Percentiles rank a stretch among this genome's conserved stretches.
These are phyloP conservation scores for Dryoscopus gambensis DNA, from an alignment of 2,113 vertebrate genomes.

Conservation along the genomic window DNA sequence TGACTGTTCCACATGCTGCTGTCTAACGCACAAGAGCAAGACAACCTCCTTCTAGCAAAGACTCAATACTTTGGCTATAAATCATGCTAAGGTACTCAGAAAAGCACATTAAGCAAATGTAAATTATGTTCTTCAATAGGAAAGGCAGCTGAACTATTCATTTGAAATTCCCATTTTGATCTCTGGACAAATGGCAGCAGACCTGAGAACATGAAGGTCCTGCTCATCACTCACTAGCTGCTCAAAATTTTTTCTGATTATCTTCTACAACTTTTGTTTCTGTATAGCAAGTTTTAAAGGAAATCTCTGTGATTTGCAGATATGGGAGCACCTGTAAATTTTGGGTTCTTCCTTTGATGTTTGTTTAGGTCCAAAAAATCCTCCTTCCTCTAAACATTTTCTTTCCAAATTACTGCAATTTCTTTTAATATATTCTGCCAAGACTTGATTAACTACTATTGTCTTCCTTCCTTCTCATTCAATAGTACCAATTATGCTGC, in stretches of 20 bases:
- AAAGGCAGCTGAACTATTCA: neutral
- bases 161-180: neutral
- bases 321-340: neutral
- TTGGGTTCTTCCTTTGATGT: neutral
- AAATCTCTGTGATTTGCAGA: neutral
- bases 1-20: neutral
- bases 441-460: neutral
- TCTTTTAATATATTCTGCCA: neutral
- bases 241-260: neutral
- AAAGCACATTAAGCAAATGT: neutral
- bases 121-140: neutral
- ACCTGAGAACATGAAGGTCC: neutral
- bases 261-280: neutral
- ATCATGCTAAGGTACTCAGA: neutral
- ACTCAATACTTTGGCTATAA: neutral
- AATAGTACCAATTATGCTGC: neutral
- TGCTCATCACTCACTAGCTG: neutral
- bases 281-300: neutral
- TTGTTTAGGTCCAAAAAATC: neutral
- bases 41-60: neutral
- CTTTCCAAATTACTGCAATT: neutral
- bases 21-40: fast-evolving
- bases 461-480: neutral
- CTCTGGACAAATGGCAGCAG: neutral
- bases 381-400: neutral